Evolutionary conservation across 2,888 invertebrate genomes (phyloP), one percentile per base, ranked within the genome.

Genomic region (Spilarctia lutea): DNA sequence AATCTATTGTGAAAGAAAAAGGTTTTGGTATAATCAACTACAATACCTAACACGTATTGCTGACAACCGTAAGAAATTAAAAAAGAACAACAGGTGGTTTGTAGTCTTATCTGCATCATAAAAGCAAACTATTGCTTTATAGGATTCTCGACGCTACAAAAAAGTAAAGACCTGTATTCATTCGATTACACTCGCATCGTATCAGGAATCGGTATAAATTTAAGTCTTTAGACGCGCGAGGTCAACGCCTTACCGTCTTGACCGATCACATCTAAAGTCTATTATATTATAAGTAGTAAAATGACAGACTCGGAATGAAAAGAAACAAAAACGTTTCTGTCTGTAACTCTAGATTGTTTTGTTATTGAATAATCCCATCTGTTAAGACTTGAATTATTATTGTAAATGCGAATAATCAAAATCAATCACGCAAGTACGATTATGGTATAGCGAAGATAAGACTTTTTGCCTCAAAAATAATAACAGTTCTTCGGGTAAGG

Each of bases 191-290:
- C 75, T 74, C 42, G 71, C 68, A 68, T 52, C 74, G 75, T 65
- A 67, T 78, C 73, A 74, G 70, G 68, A 75, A 82, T 83, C 79
- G 73, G 76, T 84, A 79, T 78, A 70, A 79, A 75, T 77, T 79
- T 56, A 42, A 71, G 70, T 27, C 63, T 56, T 78, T 69, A 78
- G 69, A 77, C 73, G 75, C 4, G 52, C 42, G 82, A 63, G 85
- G 83, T 85, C 85, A 85, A 83, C 68, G 82, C 20, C 85, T 81
- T 68, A 74, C 69, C 71, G 73, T 71, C 76, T 77, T 75, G 72
- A 67, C 74, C 75, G 78, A 79, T 81, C 80, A 71, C 75, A 81
- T 84, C 79, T 75, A 71, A 83, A 83, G 74, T 83, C 78, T 81
- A 76, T 79, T 79, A 75, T 81, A 78, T 69, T 73, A 69, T 72